A percentile compares a stretch with the other conserved stretches of the same genome.
Evolutionary conservation across 2,797 vertebrate genomes (phyloP).

Genomic region (Meriones psammophilus): DNA sequence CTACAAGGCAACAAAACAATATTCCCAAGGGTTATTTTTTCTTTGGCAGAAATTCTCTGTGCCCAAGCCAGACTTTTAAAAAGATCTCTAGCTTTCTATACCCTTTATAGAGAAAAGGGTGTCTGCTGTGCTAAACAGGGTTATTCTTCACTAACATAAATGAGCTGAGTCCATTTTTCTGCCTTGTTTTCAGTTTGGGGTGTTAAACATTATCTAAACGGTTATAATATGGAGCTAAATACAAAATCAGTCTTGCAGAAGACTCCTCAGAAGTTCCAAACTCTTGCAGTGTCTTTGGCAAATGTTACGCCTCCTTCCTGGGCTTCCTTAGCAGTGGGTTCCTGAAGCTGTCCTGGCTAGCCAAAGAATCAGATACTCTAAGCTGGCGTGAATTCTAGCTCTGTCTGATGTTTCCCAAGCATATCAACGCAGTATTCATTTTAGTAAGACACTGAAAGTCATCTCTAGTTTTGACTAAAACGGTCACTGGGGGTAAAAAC

Average conservation of each 20-base stretch:
- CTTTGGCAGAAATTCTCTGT: conserved; percentile 30
- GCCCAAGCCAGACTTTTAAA: background rate
- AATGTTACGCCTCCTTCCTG: rapidly evolving
- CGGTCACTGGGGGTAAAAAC: background rate
- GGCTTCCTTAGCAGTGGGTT: background rate
- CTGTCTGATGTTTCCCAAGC: conserved; percentile 78
- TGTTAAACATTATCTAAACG: background rate
- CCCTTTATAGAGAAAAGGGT: background rate
- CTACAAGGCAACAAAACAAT: background rate
- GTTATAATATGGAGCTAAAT: background rate
- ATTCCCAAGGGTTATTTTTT: background rate
- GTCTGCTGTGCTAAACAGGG: background rate
- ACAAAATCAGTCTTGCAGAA: background rate
- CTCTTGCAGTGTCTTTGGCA: conserved; percentile 42
- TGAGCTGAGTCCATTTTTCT: background rate
- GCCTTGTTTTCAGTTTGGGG: background rate
- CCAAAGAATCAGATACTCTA: background rate
- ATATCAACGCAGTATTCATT: conserved; percentile 72
- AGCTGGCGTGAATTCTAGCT: conserved; percentile 67
- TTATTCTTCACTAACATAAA: background rate
- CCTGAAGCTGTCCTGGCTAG: background rate
- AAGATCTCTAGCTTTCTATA: background rate
- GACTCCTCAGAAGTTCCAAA: background rate
- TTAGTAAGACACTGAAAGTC: conserved; percentile 75
- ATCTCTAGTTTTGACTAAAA: conserved; percentile 82